Conservation (phyloP, 23 tunicate species). For the Aplidium turbinatum region DNA sequence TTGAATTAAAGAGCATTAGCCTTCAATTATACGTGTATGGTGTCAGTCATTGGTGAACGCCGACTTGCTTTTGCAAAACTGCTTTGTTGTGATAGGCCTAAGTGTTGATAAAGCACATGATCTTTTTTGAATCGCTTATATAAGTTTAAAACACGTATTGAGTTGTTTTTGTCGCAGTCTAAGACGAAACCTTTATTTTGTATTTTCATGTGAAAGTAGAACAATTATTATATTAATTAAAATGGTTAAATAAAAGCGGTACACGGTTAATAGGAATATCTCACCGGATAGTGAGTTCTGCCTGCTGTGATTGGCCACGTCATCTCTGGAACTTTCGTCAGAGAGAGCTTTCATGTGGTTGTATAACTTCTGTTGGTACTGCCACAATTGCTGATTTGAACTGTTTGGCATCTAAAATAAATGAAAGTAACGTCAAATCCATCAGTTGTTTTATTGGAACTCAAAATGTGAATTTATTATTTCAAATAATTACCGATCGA, state of each 20-base stretch:
- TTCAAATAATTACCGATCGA: background rate
- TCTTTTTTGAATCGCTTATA: no score
- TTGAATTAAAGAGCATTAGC: background rate
- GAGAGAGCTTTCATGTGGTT: constrained; percentile 34
- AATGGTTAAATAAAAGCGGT: no score
- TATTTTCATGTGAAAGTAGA: no score
- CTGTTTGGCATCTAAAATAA: no score
- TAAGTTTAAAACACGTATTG: no score
- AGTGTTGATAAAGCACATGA: no score
- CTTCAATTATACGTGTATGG: background rate
- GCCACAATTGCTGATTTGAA: constrained; percentile 26
- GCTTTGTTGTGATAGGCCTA: background rate
- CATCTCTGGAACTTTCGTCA: constrained; percentile 11
- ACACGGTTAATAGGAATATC: no score
- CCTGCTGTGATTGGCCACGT: background rate
- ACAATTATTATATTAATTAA: no score
- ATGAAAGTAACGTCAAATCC: no score
- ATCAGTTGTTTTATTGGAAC: no score
- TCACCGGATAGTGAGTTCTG: constrained; percentile 36
- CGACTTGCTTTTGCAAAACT: background rate
- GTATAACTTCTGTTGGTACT: constrained; percentile 28
- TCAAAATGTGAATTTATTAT: background rate
- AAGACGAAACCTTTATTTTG: no score
- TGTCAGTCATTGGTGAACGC: background rate
- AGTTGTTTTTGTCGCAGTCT: no score